Evolutionary conservation across 1,140 invertebrate species (phyloP), one percentile per base, ranked within the genome.

Genomic region (Drosophila pallidifrons): DNA sequence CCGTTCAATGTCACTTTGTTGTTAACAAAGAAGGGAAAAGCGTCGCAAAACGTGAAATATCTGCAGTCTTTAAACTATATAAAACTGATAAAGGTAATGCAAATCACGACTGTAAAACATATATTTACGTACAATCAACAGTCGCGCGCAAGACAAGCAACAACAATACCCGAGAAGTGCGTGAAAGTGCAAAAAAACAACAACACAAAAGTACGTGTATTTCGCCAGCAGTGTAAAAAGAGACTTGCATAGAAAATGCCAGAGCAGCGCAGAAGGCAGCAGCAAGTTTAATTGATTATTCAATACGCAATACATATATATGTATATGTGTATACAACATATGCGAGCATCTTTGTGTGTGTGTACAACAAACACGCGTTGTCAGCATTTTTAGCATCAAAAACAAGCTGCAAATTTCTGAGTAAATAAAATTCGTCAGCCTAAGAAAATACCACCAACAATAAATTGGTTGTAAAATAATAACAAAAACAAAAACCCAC

Each of bases 201-300:
- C 16, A 25, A 25, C 20, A 25, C 20, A 25, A 25, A 25, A 25
- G 20, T 25, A 25, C 3, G 20, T 25, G 20, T 25, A 25, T 63
- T 75, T 80, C 59, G 52, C 43, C 75, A 76, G 20, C 35, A 20
- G 25, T 49, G 46, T 51, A 51, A 58, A 51, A 58, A 66, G n/a
- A 15, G 10, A 13, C 11, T 61, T 63, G 57, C 49, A 81, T 85
- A 55, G 75, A 78, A 88, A 89, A 89, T 89, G 51, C 74, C 77
- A 89, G 81, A 89, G 80, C 67, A 72, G 58, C 45, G 52, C 49
- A 43, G 38, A 25, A 38, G 35, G 35, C 38, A 68, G 51, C 59
- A 55, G 54, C 15, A 35, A 71, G 75, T 88, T 89, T 74, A 89
- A 88, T 88, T 88, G 85, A 88, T 88, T 88, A 88, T 88, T 88